Percentiles rank a stretch among this genome's conserved stretches.
Evolutionary conservation across 2,888 invertebrate genomes (phyloP).

Genomic region (Amiota mariae): DNA sequence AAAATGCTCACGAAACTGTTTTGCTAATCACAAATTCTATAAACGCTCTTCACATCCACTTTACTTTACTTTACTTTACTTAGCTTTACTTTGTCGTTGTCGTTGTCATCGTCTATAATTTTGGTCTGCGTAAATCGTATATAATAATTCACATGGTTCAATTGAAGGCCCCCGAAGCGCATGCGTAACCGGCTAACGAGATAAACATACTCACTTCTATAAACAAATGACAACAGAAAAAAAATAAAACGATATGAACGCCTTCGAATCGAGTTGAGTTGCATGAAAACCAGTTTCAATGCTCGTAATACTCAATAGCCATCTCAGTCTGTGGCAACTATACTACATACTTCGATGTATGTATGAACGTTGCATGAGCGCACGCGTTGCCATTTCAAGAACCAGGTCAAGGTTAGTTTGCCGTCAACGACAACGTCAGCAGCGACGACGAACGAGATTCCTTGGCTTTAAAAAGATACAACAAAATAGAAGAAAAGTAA

Average conservation of each 20-base stretch:
- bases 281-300: constrained; percentile 42
- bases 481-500: background rate
- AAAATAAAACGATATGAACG: background rate
- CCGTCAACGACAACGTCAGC: constrained; percentile 44
- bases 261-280: constrained; percentile 35
- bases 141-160: constrained; percentile 38
- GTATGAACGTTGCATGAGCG: constrained; percentile 36
- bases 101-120: background rate
- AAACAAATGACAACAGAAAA: too few relatives aligned
- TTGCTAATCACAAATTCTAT: constrained; percentile 53
- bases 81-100: too few relatives aligned
- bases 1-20: constrained; percentile 21
- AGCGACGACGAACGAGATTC: constrained; percentile 13
- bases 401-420: constrained; percentile 72
- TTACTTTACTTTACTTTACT: background rate
- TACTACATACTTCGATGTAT: constrained; percentile 31
- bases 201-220: constrained; percentile 33
- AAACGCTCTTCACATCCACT: constrained; percentile 25
- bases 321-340: constrained; percentile 25
- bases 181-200: constrained; percentile 55
- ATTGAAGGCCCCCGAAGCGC: constrained; percentile 49
- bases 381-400: constrained; percentile 69
- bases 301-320: background rate
- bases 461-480: background rate
- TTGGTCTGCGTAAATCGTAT: constrained; percentile 28